Evolutionary conservation across 2,888 invertebrate genomes (phyloP).

Genomic region (Keiferia lycopersicella): DNA sequence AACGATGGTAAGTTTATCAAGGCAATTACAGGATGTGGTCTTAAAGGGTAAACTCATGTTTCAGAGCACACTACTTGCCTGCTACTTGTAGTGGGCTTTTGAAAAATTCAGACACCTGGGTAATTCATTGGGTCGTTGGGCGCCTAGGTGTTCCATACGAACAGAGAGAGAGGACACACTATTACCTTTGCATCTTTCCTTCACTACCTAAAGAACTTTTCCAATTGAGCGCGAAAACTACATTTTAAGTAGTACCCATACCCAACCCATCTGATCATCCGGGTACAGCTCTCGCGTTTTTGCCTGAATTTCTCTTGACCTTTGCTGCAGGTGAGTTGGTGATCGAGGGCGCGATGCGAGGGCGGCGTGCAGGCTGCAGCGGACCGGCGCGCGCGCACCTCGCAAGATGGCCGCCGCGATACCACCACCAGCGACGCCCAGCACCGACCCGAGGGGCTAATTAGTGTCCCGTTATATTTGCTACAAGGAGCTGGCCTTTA

Average conservation of each 20-base stretch:
- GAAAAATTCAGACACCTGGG: too few relatives aligned
- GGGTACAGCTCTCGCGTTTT: not conserved
- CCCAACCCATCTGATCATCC: too few relatives aligned
- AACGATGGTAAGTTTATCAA: not conserved
- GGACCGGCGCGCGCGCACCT: constrained; percentile 4
- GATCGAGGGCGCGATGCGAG: constrained; percentile 8
- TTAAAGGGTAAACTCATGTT: too few relatives aligned
- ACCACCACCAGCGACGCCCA: not conserved
- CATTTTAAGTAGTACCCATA: not conserved
- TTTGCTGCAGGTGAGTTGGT: constrained; percentile 12
- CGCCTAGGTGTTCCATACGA: too few relatives aligned
- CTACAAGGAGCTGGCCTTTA: constrained; percentile 3
- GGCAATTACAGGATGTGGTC: too few relatives aligned
- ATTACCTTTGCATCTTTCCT: too few relatives aligned
- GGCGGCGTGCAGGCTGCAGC: not conserved
- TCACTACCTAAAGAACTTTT: too few relatives aligned
- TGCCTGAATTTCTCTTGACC: constrained; percentile 16
- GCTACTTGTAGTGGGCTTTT: too few relatives aligned
- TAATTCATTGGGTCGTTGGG: too few relatives aligned
- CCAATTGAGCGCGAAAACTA: not conserved
- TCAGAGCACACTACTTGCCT: too few relatives aligned
- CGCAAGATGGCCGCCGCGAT: constrained; percentile 3
- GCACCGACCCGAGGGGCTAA: constrained; percentile 4
- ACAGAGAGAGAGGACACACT: too few relatives aligned
- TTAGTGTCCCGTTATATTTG: constrained; percentile 8